phyloP scores from a whole-genome alignment of 2,888 invertebrate species.

The Heliconius ethilla region DNA sequence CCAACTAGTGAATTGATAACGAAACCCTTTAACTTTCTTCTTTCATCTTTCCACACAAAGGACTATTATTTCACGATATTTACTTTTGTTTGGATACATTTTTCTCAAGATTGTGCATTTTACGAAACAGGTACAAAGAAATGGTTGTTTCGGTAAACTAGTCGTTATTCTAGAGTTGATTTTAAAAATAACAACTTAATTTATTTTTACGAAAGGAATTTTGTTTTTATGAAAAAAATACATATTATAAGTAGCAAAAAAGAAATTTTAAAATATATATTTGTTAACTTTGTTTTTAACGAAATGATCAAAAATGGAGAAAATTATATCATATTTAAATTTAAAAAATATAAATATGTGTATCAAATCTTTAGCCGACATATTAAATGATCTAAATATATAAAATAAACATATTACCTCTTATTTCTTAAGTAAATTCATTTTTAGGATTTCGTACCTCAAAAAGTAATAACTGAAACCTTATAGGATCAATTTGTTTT shows the following conservation, averaged over 20 bases:
- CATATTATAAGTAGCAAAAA: not conserved
- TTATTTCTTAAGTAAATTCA: too few relatives aligned
- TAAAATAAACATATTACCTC: too few relatives aligned
- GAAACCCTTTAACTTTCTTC: slow-evolving; percentile 24
- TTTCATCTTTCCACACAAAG: slow-evolving; percentile 29
- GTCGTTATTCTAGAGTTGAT: not conserved
- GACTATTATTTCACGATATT: slow-evolving; percentile 14
- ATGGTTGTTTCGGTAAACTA: not conserved
- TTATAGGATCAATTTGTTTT: not conserved
- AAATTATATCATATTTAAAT: not conserved
- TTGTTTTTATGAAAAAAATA: not conserved
- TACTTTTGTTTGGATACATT: not conserved
- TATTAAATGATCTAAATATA: too few relatives aligned
- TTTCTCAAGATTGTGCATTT: not conserved
- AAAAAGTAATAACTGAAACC: too few relatives aligned
- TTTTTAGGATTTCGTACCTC: too few relatives aligned
- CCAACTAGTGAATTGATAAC: slow-evolving; percentile 10
- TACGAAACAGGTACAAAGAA: not conserved
- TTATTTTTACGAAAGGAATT: not conserved
- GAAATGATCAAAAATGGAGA: not conserved
- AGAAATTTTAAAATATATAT: not conserved
- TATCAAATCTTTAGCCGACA: not conserved
- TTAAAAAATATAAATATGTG: not conserved
- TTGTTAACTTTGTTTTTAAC: not conserved
- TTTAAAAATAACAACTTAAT: not conserved